These are phyloP conservation scores for human DNA, from an alignment of 2,113 vertebrate species.

Conservation along the genomic window GRCh38 chr4:63377001-63377500, in stretches of 20 bases:
- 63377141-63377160: not conserved
- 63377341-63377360: not conserved
- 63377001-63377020: not conserved
- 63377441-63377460: not conserved
- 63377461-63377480: too few species aligned
- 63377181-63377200: not conserved
- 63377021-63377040: conserved; percentile 7
- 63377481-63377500: not conserved
- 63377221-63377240: not conserved
- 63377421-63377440: not conserved
- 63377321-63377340: not conserved
- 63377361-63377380: not conserved
- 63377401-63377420: not conserved
- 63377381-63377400: not conserved
- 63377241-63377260: not conserved
- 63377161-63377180: not conserved
- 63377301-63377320: not conserved
- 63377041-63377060: not conserved
- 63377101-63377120: not conserved
- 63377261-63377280: not conserved
- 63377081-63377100: not conserved
- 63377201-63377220: not conserved
- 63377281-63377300: not conserved
- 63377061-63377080: not conserved
- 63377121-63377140: not conserved